phyloP scores from a whole-genome alignment of 2,797 vertebrate species.

The Smutsia gigantea region DNA sequence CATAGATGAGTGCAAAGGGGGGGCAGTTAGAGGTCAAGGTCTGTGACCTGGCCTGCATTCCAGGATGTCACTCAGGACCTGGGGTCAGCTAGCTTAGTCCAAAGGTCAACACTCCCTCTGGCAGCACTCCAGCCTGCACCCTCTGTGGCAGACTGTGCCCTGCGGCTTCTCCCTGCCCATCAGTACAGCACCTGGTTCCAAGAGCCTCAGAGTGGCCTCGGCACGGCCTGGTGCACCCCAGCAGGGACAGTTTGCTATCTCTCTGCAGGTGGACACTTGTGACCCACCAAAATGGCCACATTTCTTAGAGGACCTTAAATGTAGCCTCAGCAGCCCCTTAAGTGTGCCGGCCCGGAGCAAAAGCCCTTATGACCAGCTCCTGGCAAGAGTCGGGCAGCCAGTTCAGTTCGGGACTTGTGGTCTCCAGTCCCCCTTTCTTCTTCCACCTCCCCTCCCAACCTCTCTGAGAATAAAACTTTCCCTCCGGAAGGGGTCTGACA shows the following conservation, averaged over 20 bases:
- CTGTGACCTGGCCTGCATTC: not conserved
- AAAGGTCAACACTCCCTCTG: not conserved
- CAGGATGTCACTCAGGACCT: not conserved
- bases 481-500: not conserved
- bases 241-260: not conserved
- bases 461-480: not conserved
- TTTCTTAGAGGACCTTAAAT: not conserved
- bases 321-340: not conserved
- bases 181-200: too few relatives aligned
- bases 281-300: not conserved
- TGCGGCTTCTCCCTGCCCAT: not conserved
- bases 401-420: not conserved
- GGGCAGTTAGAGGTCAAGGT: not conserved
- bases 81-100: not conserved
- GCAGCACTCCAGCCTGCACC: not conserved
- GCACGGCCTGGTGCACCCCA: not conserved
- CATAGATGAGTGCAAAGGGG: not conserved
- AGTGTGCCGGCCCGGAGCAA: not conserved
- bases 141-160: not conserved
- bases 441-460: not conserved
- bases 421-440: not conserved
- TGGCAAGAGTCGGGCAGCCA: not conserved
- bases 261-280: not conserved
- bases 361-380: rapidly evolving
- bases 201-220: not conserved